Percentiles rank a stretch among this genome's conserved stretches.
Conservation (phyloP, 2,888 invertebrate genomes). For the Caenorhabditis uteleia region DNA sequence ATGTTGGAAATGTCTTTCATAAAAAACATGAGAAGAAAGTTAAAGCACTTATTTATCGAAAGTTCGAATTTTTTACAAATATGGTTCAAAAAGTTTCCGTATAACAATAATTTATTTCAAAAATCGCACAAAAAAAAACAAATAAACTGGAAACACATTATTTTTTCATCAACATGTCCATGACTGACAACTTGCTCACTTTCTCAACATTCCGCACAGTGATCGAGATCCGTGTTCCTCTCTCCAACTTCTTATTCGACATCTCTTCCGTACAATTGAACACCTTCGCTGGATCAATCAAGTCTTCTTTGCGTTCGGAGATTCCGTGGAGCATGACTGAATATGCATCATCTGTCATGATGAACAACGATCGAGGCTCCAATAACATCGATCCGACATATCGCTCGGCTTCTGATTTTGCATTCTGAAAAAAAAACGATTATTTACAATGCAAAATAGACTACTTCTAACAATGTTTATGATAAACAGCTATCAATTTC, state of each 20-base stretch:
- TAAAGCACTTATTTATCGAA: no score
- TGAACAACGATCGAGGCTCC: constrained; percentile 85
- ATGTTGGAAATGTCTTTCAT: no score
- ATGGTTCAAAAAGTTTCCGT: no score
- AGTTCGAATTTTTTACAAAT: no score
- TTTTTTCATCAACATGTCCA: constrained; percentile 24
- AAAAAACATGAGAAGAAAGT: no score
- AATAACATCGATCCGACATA: constrained; percentile 75
- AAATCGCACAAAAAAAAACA: no score
- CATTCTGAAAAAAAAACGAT: constrained; percentile 22
- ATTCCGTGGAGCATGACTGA: constrained; percentile 74
- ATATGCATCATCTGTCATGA: constrained; percentile 85
- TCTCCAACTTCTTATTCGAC: constrained; percentile 23
- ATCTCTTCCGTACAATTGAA: constrained; percentile 36
- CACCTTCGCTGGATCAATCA: constrained; percentile 37
- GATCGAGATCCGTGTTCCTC: constrained; percentile 43
- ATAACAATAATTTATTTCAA: no score
- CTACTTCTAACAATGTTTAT: no score
- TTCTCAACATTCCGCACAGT: constrained; percentile 46
- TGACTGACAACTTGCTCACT: constrained; percentile 32
- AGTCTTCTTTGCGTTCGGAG: constrained; percentile 43
- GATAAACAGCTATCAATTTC: no score
- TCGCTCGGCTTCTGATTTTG: constrained; percentile 19
- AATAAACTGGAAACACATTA: no score
- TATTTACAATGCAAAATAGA: no score